Conservation (phyloP, 2,113 vertebrate species). For the Turdus rufiventris region DNA sequence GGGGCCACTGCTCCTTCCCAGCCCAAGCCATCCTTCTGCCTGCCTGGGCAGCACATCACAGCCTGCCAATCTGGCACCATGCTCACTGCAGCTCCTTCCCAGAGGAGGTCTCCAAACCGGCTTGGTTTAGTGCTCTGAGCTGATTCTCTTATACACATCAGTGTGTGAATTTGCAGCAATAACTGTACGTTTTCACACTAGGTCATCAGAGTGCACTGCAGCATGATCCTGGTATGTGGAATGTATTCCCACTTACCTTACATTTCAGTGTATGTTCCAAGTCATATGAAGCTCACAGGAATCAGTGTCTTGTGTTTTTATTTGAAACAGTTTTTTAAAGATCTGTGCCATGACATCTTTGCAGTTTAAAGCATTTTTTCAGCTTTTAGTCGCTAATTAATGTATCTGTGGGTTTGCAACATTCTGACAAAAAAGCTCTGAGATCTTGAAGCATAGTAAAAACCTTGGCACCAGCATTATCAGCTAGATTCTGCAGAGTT, state of each 20-base stretch:
- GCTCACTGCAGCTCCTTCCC: background rate
- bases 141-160: background rate
- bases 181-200: background rate
- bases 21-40: background rate
- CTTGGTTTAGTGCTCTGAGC: background rate
- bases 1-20: background rate
- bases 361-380: background rate
- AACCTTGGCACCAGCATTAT: background rate
- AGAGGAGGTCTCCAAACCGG: background rate
- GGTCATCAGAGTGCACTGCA: background rate
- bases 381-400: background rate
- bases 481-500: background rate
- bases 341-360: background rate
- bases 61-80: background rate
- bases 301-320: background rate
- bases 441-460: background rate
- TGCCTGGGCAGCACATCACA: background rate
- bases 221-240: background rate
- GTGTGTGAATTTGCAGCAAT: accelerated
- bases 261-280: background rate
- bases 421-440: background rate
- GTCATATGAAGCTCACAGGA: background rate
- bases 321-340: background rate
- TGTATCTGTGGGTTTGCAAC: background rate
- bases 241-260: background rate